Conservation (phyloP, 2,888 invertebrate species). For the Eucera pruinosa region DNA sequence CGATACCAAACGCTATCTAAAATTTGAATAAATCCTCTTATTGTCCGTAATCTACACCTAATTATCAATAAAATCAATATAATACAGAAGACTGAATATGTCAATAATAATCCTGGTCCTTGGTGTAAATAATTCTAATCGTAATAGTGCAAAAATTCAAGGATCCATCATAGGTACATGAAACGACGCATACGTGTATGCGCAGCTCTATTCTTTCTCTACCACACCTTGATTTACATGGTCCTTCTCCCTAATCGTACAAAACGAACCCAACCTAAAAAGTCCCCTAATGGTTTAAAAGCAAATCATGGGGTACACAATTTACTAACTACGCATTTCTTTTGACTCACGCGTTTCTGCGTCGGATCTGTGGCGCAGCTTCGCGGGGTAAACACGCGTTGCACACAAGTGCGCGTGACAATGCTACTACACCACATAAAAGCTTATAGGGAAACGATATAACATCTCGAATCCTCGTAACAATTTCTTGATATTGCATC, state of each 20-base stretch:
- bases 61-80: too few relatives aligned
- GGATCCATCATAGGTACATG: slow-evolving; percentile 31
- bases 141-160: not conserved
- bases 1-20: too few relatives aligned
- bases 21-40: too few relatives aligned
- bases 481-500: slow-evolving; percentile 2
- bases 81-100: too few relatives aligned
- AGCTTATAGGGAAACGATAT: not conserved
- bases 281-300: slow-evolving; percentile 2
- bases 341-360: slow-evolving; percentile 12
- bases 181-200: slow-evolving; percentile 13
- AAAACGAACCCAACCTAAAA: slow-evolving; percentile 31
- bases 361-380: slow-evolving; percentile 9
- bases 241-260: slow-evolving; percentile 36
- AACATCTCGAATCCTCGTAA: not conserved
- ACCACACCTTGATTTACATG: slow-evolving; percentile 33
- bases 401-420: not conserved
- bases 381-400: slow-evolving; percentile 34
- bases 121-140: too few relatives aligned
- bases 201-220: slow-evolving; percentile 2
- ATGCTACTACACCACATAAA: not conserved
- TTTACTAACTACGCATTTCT: slow-evolving; percentile 56
- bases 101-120: too few relatives aligned
- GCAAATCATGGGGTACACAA: slow-evolving; percentile 37
- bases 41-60: too few relatives aligned